Evolutionary conservation across 2,888 invertebrate species (phyloP), one percentile per base, ranked within the genome.

Genomic region (Zelleria hepariella): DNA sequence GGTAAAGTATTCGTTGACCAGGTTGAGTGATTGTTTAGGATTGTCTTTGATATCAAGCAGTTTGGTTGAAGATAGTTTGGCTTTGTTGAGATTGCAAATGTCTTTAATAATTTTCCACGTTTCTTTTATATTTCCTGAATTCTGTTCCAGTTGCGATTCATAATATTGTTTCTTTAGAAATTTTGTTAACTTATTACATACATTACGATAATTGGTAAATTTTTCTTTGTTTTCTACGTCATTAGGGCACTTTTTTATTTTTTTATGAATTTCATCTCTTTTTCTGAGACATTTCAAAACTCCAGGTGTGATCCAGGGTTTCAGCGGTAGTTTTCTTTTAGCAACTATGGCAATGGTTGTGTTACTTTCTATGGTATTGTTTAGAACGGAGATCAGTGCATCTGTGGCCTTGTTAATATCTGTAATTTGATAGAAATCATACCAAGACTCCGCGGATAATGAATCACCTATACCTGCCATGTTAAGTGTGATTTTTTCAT

Each of bases 241-340:
- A 23, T 53, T 53, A 23, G 15, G 15, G 7, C 8, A 20, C 3
- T 53, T 53, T 55, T 26, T 55, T 25, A 27, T 18, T 2, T 55
- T 18, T 21, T 18, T 25, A 7, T 27, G 55, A 10, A 18, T 5
- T 55, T 55, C 26, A 24, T 53, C 53, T 21, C 53, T 55, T 18
- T 55, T 55, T 2, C 55, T 25, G 10, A 27, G 7, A n/a, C 15
- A 55, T 55, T 25, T 55, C 6, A 55, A n/a, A 4, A 55, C 26
- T 25, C 55, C 55, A 26, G 18, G 2, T 21, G 55, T 55, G n/a
- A 55, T 55, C 55, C 55, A 55, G 2, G 52, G 52, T 52, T 52
- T 52, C 6, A 52, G 24, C 7, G 52, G 52, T 18, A 48, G n/a
- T 48, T 48, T 48, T 48, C n/a, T 48, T 5, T 15, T 7, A 6